These are phyloP conservation scores for Nyctalus aviator DNA, from an alignment of 2,797 vertebrate genomes.

Conservation along the genomic window DNA sequence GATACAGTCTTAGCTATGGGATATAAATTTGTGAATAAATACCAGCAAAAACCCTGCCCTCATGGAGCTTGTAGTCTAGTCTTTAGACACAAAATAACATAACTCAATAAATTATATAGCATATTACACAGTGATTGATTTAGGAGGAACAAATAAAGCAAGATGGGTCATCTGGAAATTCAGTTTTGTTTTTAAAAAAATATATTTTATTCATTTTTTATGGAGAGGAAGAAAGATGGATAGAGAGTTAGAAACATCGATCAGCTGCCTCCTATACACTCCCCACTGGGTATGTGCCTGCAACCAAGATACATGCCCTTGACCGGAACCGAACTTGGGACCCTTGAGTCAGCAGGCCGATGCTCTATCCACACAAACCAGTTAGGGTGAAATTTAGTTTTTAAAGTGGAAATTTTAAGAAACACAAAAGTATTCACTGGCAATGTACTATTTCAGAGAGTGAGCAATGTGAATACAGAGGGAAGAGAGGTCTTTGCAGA, in stretches of 20 bases:
- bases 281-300: too few species aligned
- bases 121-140: neutral
- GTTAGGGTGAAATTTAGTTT: neutral
- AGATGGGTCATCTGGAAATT: neutral
- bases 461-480: neutral
- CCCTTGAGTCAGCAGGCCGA: too few species aligned
- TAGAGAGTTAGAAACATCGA: too few species aligned
- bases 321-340: too few species aligned
- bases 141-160: neutral
- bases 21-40: neutral
- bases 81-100: neutral
- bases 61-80: neutral
- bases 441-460: neutral
- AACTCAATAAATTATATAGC: neutral
- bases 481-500: neutral
- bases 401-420: neutral
- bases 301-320: too few species aligned
- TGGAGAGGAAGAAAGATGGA: too few species aligned
- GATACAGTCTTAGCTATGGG: neutral
- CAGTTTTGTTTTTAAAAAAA: neutral
- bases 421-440: neutral
- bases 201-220: too few species aligned
- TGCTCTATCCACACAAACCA: too few species aligned
- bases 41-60: neutral
- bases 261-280: too few species aligned